These are phyloP conservation scores for Ictalurus punctatus DNA, from an alignment of 2,113 vertebrate genomes.

Conservation along the genomic window DNA sequence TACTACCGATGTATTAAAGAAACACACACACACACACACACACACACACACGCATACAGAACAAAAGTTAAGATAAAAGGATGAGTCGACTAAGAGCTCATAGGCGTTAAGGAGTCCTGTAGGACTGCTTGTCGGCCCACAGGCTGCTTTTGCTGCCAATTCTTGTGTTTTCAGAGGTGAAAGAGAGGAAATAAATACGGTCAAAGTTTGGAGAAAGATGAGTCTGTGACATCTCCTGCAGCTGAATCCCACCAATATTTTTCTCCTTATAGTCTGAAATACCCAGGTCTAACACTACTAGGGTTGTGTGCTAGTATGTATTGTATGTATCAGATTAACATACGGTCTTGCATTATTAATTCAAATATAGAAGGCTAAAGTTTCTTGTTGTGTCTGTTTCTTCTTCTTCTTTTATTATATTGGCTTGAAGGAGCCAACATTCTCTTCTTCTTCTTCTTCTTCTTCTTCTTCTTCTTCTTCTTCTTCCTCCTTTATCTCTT, in stretches of 20 bases:
- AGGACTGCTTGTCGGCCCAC: conserved; percentile 23
- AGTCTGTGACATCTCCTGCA: conserved; percentile 14
- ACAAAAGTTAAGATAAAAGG: neutral
- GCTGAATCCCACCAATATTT: neutral
- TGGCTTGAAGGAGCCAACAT: too few species aligned
- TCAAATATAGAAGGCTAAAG: neutral
- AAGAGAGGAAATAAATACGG: conserved; percentile 54
- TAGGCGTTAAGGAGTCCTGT: conserved; percentile 26
- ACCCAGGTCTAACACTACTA: neutral
- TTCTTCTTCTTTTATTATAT: neutral
- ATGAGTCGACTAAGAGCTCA: conserved; percentile 23
- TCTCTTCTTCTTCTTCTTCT: neutral
- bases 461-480: too few species aligned
- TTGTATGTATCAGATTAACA: neutral
- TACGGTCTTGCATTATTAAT: neutral
- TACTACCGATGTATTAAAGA: neutral
- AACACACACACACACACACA: neutral
- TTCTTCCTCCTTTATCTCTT: too few species aligned
- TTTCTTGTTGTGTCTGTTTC: neutral
- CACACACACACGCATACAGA: neutral
- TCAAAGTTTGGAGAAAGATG: conserved; percentile 25
- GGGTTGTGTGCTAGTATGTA: neutral
- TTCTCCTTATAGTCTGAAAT: neutral
- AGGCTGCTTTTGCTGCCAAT: conserved; percentile 13
- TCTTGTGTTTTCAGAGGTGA: conserved; percentile 43